Base-by-base conservation (phyloP, 2,113 vertebrate species). In the Miniopterus natalensis region DNA sequence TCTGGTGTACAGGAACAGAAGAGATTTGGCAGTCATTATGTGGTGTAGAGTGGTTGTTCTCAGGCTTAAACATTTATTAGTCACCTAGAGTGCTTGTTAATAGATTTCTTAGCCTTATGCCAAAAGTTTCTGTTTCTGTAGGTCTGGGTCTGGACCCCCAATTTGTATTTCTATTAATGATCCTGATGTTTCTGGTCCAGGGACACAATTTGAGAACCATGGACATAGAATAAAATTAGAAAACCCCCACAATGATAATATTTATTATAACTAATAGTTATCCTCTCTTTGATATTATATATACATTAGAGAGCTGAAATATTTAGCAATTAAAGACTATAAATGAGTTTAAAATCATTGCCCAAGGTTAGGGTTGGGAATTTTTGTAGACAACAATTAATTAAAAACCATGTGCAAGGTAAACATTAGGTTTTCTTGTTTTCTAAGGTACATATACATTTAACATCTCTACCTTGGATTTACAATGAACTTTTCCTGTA, bases 261-360 rank as follows among this genome's bases (percentile, higher is more conserved):
- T 66, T 91, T 79, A 75, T 79, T 89, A 25, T 78, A 85, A 73
- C 2, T 25, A 92, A 14, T n/a, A 75, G 1, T 51, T 51, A 2
- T 85, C 57, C 2, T 85, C 36, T 87, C 8, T 93, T 12, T 66
- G 40, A 27, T 59, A 53, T 61, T 86, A 17, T 4, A 23, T 78
- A 27, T 42, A 29, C 5, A 63, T 12, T 15, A 2, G 31, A 68
- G 25, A 63, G 6, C 11, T 92, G 12, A 81, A 71, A n/a, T 86
- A 89, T 68, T 94, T 94, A 84, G 18, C 42, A 51, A 71, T 59
- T 61, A 65, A 90, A 93, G 15, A 78, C 17, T 57, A 88, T 68
- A 42, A 90, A 84, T 65, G 15, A 80, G 55, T 57, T 95, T 93
- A 70, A 84, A 63, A 75, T 79, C 25, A 31, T 8, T 51, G 51